Base-by-base conservation (phyloP, 1,140 invertebrate genomes). In the Habropoda laboriosa region DNA sequence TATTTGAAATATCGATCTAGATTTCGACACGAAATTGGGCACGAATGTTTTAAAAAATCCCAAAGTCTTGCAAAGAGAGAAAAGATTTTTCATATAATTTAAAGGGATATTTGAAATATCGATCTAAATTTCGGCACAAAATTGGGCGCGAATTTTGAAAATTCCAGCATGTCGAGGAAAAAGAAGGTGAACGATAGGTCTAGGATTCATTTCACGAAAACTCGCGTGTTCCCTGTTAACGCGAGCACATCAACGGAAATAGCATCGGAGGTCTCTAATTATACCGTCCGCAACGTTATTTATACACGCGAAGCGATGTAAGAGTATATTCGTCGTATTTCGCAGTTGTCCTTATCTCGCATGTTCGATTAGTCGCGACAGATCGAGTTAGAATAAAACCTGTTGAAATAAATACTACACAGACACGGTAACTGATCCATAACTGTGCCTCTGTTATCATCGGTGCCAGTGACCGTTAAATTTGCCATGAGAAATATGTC, bases 261-360 rank as follows among this genome's bases (percentile, higher is more conserved):
- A 51, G 45, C 13, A 6, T 27, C 16, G 16, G 18, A 38, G 16
- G 5, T 5, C 38, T 18, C 13, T 45, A 35, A 67, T 57, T 67
- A 32, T 35, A 24, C 8, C 18, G 30, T 6, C 10, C 45, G 38
- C 13, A 7, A 67, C 38, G 58, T 60, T 77, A 77, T 77, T 70
- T 77, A 77, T 77, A 77, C 66, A 47, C 64, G 18, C 16, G 10
- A n/a, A 58, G 70, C 8, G 21, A 16, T 32, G 8, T 77, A 58
- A 60, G 16, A 6, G 13, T 49, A 45, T 60, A 70, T 60, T 8
- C 6, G 1, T 45, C 32, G 30, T 16, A 13, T 8, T 30, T 67
- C 21, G 6, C n/a, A 8, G n/a, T n/a, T 18, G 8, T 67, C 18
- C n/a, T 35, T 55, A 27, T 67, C 13, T 27, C 21, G 24, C 21